Evolutionary conservation across 2,888 invertebrate genomes (phyloP).

Genomic region (Cosmopolites sordidus): DNA sequence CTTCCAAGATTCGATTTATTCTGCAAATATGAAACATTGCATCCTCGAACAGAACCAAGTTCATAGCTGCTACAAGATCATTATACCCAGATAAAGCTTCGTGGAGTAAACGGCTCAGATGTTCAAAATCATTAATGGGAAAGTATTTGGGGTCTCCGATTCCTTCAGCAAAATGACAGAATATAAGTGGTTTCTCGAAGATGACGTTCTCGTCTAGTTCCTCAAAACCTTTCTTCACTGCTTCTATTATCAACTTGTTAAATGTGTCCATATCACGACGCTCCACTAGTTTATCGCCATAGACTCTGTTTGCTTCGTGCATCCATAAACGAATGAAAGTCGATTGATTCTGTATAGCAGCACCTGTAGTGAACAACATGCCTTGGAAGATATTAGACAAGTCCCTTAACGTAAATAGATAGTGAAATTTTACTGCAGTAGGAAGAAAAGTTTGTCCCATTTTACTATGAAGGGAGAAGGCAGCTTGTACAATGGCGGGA

Average conservation of each 20-base stretch:
- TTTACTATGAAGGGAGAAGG: slow-evolving; percentile 72
- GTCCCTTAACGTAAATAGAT: slow-evolving; percentile 88
- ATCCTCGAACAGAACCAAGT: slow-evolving; percentile 90
- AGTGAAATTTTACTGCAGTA: slow-evolving; percentile 93
- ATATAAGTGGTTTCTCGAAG: slow-evolving; percentile 75
- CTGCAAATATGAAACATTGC: slow-evolving; percentile 90
- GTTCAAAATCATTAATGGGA: slow-evolving; percentile 67
- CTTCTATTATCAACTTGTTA: slow-evolving; percentile 66
- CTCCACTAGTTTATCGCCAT: slow-evolving; percentile 87
- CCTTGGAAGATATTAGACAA: slow-evolving; percentile 93
- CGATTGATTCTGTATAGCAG: slow-evolving; percentile 62
- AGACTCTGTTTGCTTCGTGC: slow-evolving; percentile 88
- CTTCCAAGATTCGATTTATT: slow-evolving; percentile 89
- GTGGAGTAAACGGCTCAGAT: slow-evolving; percentile 66
- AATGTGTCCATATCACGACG: slow-evolving; percentile 70
- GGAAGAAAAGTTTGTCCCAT: slow-evolving; percentile 77
- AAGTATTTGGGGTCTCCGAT: slow-evolving; percentile 89
- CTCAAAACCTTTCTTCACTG: slow-evolving; percentile 73
- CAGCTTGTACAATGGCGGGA: slow-evolving; percentile 63
- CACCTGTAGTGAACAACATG: slow-evolving; percentile 66
- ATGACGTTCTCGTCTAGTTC: slow-evolving; percentile 69
- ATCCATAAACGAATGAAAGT: slow-evolving; percentile 79
- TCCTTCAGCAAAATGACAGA: slow-evolving; percentile 88
- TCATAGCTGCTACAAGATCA: slow-evolving; percentile 87
- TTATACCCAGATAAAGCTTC: slow-evolving; percentile 80